Base-by-base conservation (phyloP, 2,797 vertebrate species). In the Scleropages formosus region DNA sequence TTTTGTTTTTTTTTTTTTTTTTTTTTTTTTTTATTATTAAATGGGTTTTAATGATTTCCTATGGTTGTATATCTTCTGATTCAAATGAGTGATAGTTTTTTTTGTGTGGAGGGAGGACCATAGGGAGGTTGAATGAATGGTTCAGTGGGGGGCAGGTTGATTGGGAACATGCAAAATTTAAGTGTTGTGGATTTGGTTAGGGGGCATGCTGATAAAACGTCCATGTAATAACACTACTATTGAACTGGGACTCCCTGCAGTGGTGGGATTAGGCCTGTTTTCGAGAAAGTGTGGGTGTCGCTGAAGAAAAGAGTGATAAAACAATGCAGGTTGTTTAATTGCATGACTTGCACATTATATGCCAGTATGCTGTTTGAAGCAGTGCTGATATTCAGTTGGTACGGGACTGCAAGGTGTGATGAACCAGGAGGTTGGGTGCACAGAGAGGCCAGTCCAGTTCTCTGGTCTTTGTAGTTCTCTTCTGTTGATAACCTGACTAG, bases 31-130 rank as follows among this genome's bases (percentile, higher is more conserved):
- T 85, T 77, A 13, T 81, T 80, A 79, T 82, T 81, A n/a, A n/a
- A 78, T 81, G 22, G 81, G 85, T 88, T 87, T 88, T 86, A 87
- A 89, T 83, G 75, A 81, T 31, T 65, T 53, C 81, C 73, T 68
- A 84, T 84, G 84, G 87, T 82, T 92, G 91, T 93, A 91, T 85
- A 92, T 92, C 91, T 82, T 92, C 89, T 87, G 80, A 87, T 88
- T 82, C 78, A 84, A 84, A 85, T 77, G 87, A 89, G 84, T 89
- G 88, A 77, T 85, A 85, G 88, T 88, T 86, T 88, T 88, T 61
- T 56, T 80, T 80, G 73, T 75, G 76, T 62, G 12, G 39, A 24
- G 20, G 22, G 64, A 59, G 70, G 75, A 77, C 80, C 75, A 47
- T 46, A 22, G 9, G 77, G 78, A 73, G 64, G 77, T 51, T 49